phyloP scores from a whole-genome alignment of 2,113 vertebrate genomes.

The Lichenostomus cassidix region DNA sequence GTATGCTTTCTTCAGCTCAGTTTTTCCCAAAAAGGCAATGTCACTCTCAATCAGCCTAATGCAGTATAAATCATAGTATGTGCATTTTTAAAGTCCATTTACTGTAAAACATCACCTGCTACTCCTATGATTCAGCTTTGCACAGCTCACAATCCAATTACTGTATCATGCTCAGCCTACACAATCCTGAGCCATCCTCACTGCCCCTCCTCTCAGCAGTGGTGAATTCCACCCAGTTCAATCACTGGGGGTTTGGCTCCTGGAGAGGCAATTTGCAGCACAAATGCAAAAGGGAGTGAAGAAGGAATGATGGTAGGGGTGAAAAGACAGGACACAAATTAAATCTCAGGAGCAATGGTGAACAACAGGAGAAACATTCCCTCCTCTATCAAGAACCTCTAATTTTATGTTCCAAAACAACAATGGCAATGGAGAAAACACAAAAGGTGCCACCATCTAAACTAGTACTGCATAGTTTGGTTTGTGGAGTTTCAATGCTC shows the following conservation, averaged over 20 bases:
- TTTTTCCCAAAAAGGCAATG: not conserved
- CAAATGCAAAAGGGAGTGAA: not conserved
- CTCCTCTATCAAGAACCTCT: not conserved
- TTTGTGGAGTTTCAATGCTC: not conserved
- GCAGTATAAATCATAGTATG: not conserved
- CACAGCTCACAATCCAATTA: not conserved
- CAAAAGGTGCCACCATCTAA: not conserved
- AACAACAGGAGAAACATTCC: not conserved
- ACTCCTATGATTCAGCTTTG: not conserved
- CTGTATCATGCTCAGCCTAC: not conserved
- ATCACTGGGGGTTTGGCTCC: not conserved
- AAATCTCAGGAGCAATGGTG: not conserved
- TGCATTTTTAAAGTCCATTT: not conserved
- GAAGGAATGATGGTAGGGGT: not conserved
- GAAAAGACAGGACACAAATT: not conserved
- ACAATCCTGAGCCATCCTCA: not conserved
- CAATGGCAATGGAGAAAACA: not conserved
- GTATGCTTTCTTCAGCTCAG: not conserved
- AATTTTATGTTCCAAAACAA: not conserved
- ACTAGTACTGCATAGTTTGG: not conserved
- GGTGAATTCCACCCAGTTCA: not conserved
- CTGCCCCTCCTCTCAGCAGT: not conserved
- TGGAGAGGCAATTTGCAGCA: not conserved
- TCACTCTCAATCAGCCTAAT: not conserved
- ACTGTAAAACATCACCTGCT: not conserved